Percentiles rank a stretch among this genome's conserved stretches.
These are phyloP conservation scores for Onychomys arenicola DNA, from an alignment of 2,797 vertebrate genomes.

Conservation along the genomic window DNA sequence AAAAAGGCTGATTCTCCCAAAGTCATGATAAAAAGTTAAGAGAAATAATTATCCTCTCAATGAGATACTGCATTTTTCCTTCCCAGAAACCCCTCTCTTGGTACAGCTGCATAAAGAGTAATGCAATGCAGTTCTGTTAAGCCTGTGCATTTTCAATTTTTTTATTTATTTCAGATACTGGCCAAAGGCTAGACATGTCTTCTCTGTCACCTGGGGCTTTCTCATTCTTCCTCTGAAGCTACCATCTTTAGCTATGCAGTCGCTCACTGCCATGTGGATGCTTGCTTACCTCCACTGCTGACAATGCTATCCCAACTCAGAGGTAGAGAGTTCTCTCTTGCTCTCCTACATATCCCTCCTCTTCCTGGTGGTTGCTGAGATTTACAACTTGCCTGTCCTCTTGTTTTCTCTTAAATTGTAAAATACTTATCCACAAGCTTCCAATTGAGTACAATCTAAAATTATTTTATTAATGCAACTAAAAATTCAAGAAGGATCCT, in stretches of 20 bases:
- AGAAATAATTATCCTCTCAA: not conserved
- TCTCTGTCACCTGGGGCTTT: not conserved
- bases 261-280: not conserved
- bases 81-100: not conserved
- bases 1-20: not conserved
- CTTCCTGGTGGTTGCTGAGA: not conserved
- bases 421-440: not conserved
- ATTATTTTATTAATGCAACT: not conserved
- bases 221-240: no score
- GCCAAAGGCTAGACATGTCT: not conserved
- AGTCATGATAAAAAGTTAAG: not conserved
- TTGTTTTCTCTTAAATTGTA: not conserved
- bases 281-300: not conserved
- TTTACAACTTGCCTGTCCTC: not conserved
- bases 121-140: not conserved
- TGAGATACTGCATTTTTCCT: not conserved
- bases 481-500: not conserved
- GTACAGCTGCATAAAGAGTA: not conserved
- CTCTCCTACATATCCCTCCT: not conserved
- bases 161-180: not conserved
- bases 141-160: not conserved
- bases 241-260: not conserved
- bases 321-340: not conserved
- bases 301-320: no score
- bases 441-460: not conserved